Conservation (phyloP, 2,888 invertebrate species). For the Allygus modestus region DNA sequence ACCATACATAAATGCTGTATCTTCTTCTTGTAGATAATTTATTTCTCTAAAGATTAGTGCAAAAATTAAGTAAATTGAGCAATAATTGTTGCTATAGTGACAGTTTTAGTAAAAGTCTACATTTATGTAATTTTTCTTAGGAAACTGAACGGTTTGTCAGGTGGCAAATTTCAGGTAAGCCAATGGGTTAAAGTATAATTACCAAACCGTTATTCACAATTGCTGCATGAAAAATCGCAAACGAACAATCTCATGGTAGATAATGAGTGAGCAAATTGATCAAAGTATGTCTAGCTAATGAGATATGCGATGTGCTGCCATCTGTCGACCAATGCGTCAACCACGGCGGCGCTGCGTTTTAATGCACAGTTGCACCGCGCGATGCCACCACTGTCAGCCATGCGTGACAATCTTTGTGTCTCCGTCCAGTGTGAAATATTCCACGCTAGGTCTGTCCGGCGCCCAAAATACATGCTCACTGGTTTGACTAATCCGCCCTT, state of each 20-base stretch:
- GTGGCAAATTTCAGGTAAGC: too few species aligned
- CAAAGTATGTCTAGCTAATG: conserved; percentile 7
- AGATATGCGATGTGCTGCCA: conserved; percentile 13
- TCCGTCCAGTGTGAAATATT: conserved; percentile 13
- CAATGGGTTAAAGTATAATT: too few species aligned
- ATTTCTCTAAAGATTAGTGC: too few species aligned
- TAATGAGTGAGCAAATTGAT: background rate
- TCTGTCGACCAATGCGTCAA: background rate
- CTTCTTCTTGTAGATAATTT: too few species aligned
- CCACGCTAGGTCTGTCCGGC: background rate
- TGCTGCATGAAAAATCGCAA: background rate
- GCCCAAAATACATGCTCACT: background rate
- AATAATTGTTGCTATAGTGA: too few species aligned
- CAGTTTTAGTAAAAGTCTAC: too few species aligned
- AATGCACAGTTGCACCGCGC: conserved; percentile 20
- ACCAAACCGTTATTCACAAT: too few species aligned
- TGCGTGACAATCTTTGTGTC: conserved; percentile 33
- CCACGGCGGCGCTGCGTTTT: background rate
- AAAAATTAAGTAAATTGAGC: too few species aligned
- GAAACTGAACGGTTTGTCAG: too few species aligned
- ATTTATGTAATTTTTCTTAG: too few species aligned
- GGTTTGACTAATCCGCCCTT: background rate
- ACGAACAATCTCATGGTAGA: background rate
- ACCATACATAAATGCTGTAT: too few species aligned
- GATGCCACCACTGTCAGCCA: conserved; percentile 4